Percentiles rank a stretch among this genome's conserved stretches.
These are phyloP conservation scores for Glareola pratincola DNA, from an alignment of 2,113 vertebrate genomes.

Conservation along the genomic window DNA sequence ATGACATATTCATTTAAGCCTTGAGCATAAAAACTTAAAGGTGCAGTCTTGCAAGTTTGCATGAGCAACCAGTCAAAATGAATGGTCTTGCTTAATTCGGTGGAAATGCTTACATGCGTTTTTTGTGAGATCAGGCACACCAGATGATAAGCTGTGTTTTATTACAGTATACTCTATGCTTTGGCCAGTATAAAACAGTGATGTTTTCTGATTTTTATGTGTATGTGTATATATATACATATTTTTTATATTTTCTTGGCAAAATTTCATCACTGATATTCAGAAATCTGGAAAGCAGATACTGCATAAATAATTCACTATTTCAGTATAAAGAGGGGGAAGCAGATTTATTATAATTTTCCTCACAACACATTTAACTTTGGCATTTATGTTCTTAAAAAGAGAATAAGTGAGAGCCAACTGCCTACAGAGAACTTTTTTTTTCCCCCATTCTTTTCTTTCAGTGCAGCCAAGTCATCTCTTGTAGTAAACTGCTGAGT, in stretches of 20 bases:
- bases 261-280: neutral
- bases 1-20: neutral
- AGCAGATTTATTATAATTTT: neutral
- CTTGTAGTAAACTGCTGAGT: conserved; percentile 42
- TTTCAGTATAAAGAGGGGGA: neutral
- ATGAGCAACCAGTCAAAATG: neutral
- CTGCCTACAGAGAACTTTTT: neutral
- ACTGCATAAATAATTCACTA: neutral
- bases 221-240: neutral
- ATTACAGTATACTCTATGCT: neutral
- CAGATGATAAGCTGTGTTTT: neutral
- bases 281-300: conserved; percentile 12
- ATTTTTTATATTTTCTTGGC: neutral
- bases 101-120: neutral
- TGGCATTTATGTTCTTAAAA: neutral
- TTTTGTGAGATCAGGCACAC: neutral
- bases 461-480: neutral
- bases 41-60: neutral
- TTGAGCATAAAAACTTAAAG: neutral
- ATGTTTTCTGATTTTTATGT: neutral
- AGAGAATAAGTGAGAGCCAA: neutral
- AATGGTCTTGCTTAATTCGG: neutral
- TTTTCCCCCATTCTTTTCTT: neutral
- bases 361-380: neutral
- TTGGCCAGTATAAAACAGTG: neutral